Percentiles rank a stretch among this genome's conserved stretches.
phyloP scores from a whole-genome alignment of 2,888 invertebrate genomes.

The Drosophila tripunctata region DNA sequence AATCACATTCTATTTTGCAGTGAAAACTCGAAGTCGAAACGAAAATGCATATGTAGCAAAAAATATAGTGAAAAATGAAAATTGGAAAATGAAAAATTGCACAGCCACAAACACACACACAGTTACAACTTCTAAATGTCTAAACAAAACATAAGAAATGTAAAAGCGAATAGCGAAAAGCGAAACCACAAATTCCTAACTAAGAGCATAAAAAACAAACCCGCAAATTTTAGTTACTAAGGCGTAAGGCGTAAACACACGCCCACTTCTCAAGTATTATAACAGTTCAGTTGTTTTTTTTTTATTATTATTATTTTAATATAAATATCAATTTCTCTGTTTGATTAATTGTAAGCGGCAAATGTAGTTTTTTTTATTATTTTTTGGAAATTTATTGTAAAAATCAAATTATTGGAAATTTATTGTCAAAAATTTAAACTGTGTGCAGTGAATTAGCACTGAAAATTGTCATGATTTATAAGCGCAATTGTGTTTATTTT shows the following conservation, averaged over 20 bases:
- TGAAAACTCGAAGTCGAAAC: not conserved
- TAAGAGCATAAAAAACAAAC: constrained; percentile 45
- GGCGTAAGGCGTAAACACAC: constrained; percentile 34
- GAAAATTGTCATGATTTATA: too few relatives aligned
- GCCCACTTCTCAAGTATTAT: constrained; percentile 75
- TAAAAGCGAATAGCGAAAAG: constrained; percentile 33
- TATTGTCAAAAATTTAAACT: too few relatives aligned
- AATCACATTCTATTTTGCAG: not conserved
- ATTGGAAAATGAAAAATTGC: not conserved
- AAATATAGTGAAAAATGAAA: not conserved
- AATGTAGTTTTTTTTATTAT: constrained; percentile 5
- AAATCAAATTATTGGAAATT: too few relatives aligned
- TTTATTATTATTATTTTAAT: too few relatives aligned
- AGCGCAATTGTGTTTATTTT: too few relatives aligned
- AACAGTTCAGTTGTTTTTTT: constrained; percentile 37
- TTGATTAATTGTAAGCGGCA: constrained; percentile 23
- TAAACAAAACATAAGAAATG: constrained; percentile 42
- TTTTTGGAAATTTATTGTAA: not conserved
- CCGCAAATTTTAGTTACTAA: constrained; percentile 35
- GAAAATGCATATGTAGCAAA: not conserved
- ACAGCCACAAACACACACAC: not conserved
- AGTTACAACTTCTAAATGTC: constrained; percentile 27
- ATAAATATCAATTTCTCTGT: not conserved
- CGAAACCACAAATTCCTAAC: constrained; percentile 67
- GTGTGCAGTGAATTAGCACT: constrained; percentile 12